phyloP scores from a whole-genome alignment of 2,113 vertebrate genomes.

The Helogale parvula region DNA sequence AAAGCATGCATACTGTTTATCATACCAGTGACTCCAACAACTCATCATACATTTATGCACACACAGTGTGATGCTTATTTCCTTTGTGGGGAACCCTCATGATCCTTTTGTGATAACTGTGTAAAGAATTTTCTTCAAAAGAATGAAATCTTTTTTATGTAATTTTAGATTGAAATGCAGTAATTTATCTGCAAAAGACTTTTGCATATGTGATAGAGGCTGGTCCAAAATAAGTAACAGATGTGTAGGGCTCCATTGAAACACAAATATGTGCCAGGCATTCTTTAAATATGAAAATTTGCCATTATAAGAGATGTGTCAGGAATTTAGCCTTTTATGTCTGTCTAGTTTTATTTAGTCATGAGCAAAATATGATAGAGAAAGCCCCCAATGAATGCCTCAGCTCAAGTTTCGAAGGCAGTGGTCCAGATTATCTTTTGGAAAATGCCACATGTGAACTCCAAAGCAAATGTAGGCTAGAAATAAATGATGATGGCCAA shows the following conservation, averaged over 20 bases:
- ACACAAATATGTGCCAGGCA: conserved; percentile 82
- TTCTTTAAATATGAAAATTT: conserved; percentile 81
- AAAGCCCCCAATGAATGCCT: conserved; percentile 60
- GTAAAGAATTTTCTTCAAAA: conserved; percentile 66
- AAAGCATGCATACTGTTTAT: conserved; percentile 20
- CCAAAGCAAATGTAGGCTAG: conserved; percentile 32
- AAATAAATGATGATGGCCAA: conserved; percentile 17
- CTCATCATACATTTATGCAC: conserved; percentile 11
- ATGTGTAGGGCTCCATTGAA: conserved; percentile 80
- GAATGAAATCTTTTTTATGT: conserved; percentile 74
- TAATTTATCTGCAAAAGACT: conserved; percentile 80
- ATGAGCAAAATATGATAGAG: conserved; percentile 74
- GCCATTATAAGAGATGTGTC: conserved; percentile 78
- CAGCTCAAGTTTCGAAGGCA: conserved; percentile 68
- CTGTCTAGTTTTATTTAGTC: conserved; percentile 80
- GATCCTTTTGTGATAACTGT: conserved; percentile 66
- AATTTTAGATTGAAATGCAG: conserved; percentile 75
- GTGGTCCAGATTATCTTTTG: conserved; percentile 66
- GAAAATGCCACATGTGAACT: conserved; percentile 57
- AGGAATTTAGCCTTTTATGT: conserved; percentile 77
- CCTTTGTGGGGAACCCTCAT: conserved; percentile 52
- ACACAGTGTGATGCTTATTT: not conserved
- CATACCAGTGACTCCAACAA: conserved; percentile 34
- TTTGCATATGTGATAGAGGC: conserved; percentile 78
- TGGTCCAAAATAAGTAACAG: conserved; percentile 85